Percentiles rank a stretch among this genome's conserved stretches.
Evolutionary conservation across 2,113 vertebrate genomes (phyloP).

Genomic region (Empidonax traillii): DNA sequence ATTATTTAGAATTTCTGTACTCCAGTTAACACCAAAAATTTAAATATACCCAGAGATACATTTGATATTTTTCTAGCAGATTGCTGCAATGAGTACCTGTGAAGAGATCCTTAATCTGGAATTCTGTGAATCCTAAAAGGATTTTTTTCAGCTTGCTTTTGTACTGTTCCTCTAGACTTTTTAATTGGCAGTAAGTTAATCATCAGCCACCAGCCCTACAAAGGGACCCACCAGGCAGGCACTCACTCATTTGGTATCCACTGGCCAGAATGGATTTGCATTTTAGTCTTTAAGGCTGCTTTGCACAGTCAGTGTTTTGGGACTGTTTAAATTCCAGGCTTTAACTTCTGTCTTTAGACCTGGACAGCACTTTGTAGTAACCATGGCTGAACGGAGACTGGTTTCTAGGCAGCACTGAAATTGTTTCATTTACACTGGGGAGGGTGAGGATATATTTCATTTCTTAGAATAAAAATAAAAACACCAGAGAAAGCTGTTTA

Average conservation of each 20-base stretch:
- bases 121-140: not conserved
- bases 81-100: not conserved
- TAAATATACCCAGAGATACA: not conserved
- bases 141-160: not conserved
- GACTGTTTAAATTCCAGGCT: not conserved
- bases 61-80: not conserved
- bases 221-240: not conserved
- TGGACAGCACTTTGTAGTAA: not conserved
- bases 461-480: not conserved
- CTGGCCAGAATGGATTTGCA: not conserved
- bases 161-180: not conserved
- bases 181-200: not conserved
- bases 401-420: not conserved
- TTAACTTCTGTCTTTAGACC: not conserved
- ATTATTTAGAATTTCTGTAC: not conserved
- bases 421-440: not conserved
- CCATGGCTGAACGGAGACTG: not conserved
- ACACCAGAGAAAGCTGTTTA: not conserved
- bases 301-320: not conserved
- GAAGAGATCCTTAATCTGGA: not conserved
- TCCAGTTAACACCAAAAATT: not conserved
- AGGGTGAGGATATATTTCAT: not conserved
- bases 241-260: not conserved
- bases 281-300: not conserved
- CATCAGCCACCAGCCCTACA: not conserved